These are phyloP conservation scores for Dolichallabes microphthalmus DNA, from an alignment of 2,113 vertebrate genomes.

Conservation along the genomic window DNA sequence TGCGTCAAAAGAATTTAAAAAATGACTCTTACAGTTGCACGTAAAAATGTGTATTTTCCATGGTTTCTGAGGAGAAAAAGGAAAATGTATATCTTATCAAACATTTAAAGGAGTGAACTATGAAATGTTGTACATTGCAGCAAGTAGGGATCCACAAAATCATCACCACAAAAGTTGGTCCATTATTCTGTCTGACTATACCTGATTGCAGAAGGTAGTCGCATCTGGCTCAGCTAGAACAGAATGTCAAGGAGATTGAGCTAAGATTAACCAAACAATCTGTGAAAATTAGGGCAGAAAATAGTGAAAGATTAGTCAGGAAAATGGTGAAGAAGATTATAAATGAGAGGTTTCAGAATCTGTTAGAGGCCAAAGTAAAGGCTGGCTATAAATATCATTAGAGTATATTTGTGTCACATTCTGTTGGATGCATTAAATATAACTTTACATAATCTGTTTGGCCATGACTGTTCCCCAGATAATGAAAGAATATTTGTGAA, in stretches of 20 bases:
- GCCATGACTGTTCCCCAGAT: background rate
- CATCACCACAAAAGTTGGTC: background rate
- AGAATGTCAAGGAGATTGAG: constrained; percentile 6
- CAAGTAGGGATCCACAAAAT: background rate
- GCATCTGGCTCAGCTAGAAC: constrained; percentile 3
- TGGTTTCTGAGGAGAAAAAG: background rate
- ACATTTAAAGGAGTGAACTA: background rate
- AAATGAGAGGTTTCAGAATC: background rate
- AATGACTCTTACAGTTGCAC: background rate
- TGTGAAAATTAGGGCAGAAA: background rate
- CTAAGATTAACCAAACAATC: background rate
- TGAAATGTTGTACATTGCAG: background rate
- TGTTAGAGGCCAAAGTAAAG: background rate
- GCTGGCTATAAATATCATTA: background rate
- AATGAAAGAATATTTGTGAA: background rate
- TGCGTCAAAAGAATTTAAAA: background rate
- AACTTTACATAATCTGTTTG: background rate
- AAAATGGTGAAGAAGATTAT: background rate
- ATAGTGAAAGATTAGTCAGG: background rate
- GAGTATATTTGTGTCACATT: background rate
- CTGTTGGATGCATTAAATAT: no score
- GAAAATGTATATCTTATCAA: background rate
- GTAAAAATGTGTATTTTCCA: background rate
- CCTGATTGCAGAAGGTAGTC: background rate
- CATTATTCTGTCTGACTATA: background rate